These are phyloP conservation scores for Cheilosia vernalis DNA, from an alignment of 2,888 invertebrate species.

Conservation along the genomic window DNA sequence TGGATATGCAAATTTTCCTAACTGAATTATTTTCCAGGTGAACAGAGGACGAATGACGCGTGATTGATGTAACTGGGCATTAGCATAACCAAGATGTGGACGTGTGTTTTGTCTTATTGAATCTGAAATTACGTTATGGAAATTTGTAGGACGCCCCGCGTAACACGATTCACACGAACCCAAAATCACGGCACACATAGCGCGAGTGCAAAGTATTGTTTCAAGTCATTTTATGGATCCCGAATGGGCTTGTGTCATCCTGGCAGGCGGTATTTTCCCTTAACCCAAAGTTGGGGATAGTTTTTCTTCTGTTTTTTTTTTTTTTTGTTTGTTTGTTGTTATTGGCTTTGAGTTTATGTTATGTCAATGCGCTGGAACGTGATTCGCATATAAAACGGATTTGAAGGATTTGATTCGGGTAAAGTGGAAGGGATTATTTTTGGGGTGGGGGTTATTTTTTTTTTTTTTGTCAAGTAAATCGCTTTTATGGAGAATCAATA, in stretches of 20 bases:
- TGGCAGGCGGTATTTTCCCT: constrained; percentile 39
- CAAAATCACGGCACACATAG: constrained; percentile 37
- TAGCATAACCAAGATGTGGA: constrained; percentile 30
- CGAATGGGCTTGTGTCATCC: constrained; percentile 50
- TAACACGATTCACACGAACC: constrained; percentile 23
- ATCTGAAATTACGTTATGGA: constrained; percentile 44
- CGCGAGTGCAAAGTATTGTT: constrained; percentile 26
- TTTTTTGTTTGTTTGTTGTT: neutral
- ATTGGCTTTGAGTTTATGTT: constrained; percentile 30
- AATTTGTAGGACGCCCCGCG: neutral
- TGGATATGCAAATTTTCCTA: constrained; percentile 60
- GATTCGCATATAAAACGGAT: constrained; percentile 54
- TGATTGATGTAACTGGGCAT: constrained; percentile 67
- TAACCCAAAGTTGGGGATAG: constrained; percentile 19
- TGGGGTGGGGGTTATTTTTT: constrained; percentile 30
- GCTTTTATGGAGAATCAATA: too few relatives aligned
- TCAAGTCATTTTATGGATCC: constrained; percentile 37
- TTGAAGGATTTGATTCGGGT: constrained; percentile 38
- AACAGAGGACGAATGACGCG: constrained; percentile 55
- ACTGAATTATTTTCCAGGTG: constrained; percentile 61
- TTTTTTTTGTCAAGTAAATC: too few relatives aligned
- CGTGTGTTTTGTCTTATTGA: constrained; percentile 34
- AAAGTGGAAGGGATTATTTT: constrained; percentile 52
- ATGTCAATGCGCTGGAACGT: constrained; percentile 58
- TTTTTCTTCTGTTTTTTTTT: constrained; percentile 18